Conservation (phyloP, 2,113 vertebrate genomes). For the Oryzias celebensis region DNA sequence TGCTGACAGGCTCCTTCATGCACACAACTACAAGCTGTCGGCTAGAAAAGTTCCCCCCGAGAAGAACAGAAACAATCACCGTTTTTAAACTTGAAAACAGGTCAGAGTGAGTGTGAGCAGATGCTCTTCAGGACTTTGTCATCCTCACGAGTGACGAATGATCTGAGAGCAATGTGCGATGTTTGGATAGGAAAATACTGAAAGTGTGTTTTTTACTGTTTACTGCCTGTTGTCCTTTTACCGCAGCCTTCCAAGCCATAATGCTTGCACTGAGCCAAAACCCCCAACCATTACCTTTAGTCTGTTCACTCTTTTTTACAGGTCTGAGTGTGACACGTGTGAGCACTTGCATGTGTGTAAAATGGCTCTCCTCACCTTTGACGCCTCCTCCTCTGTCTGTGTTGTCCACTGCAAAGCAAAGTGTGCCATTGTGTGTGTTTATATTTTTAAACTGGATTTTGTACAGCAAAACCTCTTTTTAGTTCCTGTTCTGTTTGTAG, state of each 20-base stretch:
- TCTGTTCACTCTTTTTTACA: conserved; percentile 41
- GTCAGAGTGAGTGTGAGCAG: conserved; percentile 9
- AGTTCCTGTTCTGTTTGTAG: conserved; percentile 55
- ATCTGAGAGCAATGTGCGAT: conserved; percentile 23
- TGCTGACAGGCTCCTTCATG: conserved; percentile 29
- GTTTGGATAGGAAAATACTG: conserved; percentile 29
- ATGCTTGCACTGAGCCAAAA: conserved; percentile 56
- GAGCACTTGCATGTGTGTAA: conserved; percentile 18
- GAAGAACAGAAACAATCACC: conserved; percentile 24
- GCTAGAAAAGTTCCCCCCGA: conserved; percentile 44
- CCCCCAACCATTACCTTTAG: conserved; percentile 31
- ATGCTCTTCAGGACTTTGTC: conserved; percentile 24
- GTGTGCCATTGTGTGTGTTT: conserved; percentile 58
- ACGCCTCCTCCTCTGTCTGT: conserved; percentile 30
- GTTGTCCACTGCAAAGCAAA: conserved; percentile 48
- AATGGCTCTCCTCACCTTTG: conserved; percentile 18
- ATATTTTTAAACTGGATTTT: conserved; percentile 76
- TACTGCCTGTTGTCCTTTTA: conserved; percentile 44
- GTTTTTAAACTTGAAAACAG: conserved; percentile 31
- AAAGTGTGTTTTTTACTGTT: conserved; percentile 51
- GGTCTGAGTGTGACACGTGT: conserved; percentile 31
- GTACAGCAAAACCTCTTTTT: conserved; percentile 71
- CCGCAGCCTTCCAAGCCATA: conserved; percentile 45
- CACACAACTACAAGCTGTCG: conserved; percentile 39
- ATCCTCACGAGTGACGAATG: conserved; percentile 30